Evolutionary conservation across 1,140 invertebrate genomes (phyloP), one percentile per base, ranked within the genome.

Genomic region (Drosophila tropicalis): DNA sequence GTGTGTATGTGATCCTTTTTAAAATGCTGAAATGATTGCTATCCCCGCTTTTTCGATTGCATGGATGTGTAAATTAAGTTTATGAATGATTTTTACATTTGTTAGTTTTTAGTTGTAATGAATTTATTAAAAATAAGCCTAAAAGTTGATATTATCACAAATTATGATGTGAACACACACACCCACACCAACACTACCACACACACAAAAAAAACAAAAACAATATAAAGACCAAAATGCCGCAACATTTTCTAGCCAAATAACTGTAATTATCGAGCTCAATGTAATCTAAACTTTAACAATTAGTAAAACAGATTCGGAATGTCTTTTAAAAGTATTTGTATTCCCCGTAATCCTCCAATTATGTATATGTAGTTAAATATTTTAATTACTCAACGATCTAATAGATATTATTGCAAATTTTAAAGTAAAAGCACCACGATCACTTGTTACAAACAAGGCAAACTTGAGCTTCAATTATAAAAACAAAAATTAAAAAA

Each of bases 71-170:
- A 51, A 47, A 68, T 67, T 66, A 67, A 68, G 62, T 56, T 65
- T 36, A 82, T 74, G 66, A 76, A 81, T 81, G 44, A 62, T 77
- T 62, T 51, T 58, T 69, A 57, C 56, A 67, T 73, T 73, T 62
- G 70, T 83, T 89, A 89, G 77, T 82, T 65, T 29, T 84, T 89
- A 89, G 63, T 54, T 78, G 75, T 89, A 81, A 81, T 78, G 84
- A 89, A 89, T 89, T 89, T 89, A 89, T 65, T 89, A 89, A 83
- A 75, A 44, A 62, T 85, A 89, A 89, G 80, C 75, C 44, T 73
- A 73, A 75, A 67, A 89, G 80, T 76, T 89, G 84, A 89, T 89
- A 89, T 89, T 89, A 84, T 55, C 72, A 63, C 79, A 64, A 72
- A 70, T 62, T 63, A 76, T 44, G 79, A 76, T 79, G 76, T 75